A percentile compares a stretch with the other conserved stretches of the same genome.
phyloP scores from a whole-genome alignment of 2,888 invertebrate species.

The Leptopterna dolabrata region DNA sequence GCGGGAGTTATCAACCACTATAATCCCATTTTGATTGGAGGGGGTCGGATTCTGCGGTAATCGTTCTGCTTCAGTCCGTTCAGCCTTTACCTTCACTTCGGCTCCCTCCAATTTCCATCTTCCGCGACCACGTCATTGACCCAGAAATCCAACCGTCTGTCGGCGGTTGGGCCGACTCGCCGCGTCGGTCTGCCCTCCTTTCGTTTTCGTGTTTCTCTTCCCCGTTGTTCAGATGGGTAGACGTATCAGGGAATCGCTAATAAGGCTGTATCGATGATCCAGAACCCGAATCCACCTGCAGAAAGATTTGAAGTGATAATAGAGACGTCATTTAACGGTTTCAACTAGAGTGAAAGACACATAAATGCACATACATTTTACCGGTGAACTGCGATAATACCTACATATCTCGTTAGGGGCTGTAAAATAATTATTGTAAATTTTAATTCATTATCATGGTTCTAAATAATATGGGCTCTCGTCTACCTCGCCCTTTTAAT shows the following conservation, averaged over 20 bases:
- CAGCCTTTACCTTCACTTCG: slow-evolving; percentile 4
- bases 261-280: neutral
- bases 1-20: neutral
- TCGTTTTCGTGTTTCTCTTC: slow-evolving; percentile 11
- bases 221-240: neutral
- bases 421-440: no score
- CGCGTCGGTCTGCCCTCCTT: slow-evolving; percentile 32
- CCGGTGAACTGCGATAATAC: no score
- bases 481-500: no score
- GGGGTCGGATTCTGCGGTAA: neutral
- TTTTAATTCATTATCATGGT: no score
- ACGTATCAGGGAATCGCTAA: neutral
- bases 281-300: no score
- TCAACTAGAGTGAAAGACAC: no score
- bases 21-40: neutral
- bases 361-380: no score
- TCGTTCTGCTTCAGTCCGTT: neutral
- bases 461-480: no score
- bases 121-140: neutral
- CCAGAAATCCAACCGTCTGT: neutral
- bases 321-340: no score
- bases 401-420: no score
- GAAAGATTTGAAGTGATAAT: no score
- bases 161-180: neutral
- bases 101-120: neutral